These are phyloP conservation scores for Anolis carolinensis DNA, from an alignment of 2,113 vertebrate genomes.

Conservation along the genomic window DNA sequence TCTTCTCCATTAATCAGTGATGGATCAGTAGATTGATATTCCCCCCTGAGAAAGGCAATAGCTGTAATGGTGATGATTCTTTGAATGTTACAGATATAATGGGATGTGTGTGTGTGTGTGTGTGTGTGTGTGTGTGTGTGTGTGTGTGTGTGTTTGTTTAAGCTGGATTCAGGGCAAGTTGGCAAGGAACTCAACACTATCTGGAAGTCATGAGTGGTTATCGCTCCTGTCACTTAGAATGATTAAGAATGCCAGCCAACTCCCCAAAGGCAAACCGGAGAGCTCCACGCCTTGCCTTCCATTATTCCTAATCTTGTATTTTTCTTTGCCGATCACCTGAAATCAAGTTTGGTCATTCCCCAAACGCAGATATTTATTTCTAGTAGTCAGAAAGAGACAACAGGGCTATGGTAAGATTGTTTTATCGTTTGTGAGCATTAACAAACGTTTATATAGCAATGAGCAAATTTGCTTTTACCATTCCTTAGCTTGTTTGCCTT, in stretches of 20 bases:
- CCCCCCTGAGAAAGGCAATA: neutral
- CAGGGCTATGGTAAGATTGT: neutral
- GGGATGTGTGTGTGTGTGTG: no score
- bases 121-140: no score
- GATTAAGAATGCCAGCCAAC: constrained; percentile 13
- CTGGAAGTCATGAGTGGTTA: constrained; percentile 5
- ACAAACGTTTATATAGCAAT: constrained; percentile 3
- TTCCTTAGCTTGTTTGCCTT: constrained; percentile 23
- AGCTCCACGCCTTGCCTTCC: constrained; percentile 12
- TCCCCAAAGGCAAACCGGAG: constrained; percentile 11
- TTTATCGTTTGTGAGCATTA: neutral
- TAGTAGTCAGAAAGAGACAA: neutral
- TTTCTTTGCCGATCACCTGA: neutral
- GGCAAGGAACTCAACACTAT: neutral
- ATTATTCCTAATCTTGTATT: neutral
- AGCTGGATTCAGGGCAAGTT: neutral
- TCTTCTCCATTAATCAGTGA: neutral
- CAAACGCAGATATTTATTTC: neutral
- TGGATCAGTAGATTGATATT: neutral
- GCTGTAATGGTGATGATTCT: neutral
- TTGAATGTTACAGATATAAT: neutral
- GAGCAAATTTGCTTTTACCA: constrained; percentile 15
- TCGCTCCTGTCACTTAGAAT: constrained; percentile 15
- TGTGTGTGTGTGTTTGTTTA: no score
- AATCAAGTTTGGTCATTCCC: neutral